Evolutionary conservation across 2,888 invertebrate genomes (phyloP).

Genomic region (Dorcus parallelipipedus): DNA sequence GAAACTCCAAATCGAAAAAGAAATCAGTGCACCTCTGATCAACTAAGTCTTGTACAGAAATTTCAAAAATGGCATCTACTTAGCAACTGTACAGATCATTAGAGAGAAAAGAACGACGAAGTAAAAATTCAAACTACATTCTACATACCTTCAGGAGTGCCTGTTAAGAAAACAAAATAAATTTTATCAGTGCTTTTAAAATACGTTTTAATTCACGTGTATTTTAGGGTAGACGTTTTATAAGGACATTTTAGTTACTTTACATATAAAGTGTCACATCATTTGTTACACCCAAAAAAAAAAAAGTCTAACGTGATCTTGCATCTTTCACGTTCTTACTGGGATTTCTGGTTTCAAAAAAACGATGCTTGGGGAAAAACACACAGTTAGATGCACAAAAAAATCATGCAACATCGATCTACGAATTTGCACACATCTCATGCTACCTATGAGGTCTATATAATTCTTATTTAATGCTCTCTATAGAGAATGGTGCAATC

Average conservation of each 20-base stretch:
- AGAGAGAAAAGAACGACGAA: neutral
- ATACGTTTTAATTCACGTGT: slow-evolving; percentile 15
- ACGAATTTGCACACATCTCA: slow-evolving; percentile 9
- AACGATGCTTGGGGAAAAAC: neutral
- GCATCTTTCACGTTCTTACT: too few relatives aligned
- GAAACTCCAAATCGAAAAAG: neutral
- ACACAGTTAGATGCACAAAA: neutral
- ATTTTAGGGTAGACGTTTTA: neutral
- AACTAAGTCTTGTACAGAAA: neutral
- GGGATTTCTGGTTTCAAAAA: too few relatives aligned
- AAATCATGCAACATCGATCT: slow-evolving; percentile 14
- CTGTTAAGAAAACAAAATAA: slow-evolving; percentile 45
- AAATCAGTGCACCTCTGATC: neutral
- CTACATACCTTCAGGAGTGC: slow-evolving; percentile 50
- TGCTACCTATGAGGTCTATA: slow-evolving; percentile 7
- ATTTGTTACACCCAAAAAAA: neutral
- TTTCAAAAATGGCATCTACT: neutral
- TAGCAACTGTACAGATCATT: neutral
- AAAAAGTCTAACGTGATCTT: neutral
- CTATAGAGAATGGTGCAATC: slow-evolving; percentile 36
- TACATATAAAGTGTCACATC: neutral
- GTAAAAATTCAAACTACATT: slow-evolving; percentile 14
- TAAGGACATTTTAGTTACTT: too few relatives aligned
- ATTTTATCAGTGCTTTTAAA: slow-evolving; percentile 31
- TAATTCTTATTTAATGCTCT: slow-evolving; percentile 23